Percentiles rank a stretch among this genome's conserved stretches.
These are phyloP conservation scores for Pachliopta kotzebuea DNA, from an alignment of 2,888 invertebrate genomes.

Conservation along the genomic window DNA sequence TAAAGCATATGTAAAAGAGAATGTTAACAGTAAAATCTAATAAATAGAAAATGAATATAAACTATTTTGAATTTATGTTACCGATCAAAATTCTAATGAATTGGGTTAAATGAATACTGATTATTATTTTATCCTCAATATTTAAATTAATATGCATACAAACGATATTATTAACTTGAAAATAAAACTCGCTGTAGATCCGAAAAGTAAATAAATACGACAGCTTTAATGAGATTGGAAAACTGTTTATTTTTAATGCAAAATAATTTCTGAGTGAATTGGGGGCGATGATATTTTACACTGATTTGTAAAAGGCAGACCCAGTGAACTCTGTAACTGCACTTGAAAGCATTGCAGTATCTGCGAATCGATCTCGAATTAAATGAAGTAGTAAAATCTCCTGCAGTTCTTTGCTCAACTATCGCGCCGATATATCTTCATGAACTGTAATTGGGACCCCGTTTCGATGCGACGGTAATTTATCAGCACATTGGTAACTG, in stretches of 20 bases:
- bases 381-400: constrained; percentile 42
- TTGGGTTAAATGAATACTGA: background rate
- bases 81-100: no score
- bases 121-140: background rate
- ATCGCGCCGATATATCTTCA: constrained; percentile 43
- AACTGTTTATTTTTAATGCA: background rate
- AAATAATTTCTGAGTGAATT: background rate
- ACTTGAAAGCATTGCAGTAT: constrained; percentile 33
- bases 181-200: background rate
- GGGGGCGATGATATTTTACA: constrained; percentile 14
- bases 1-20: no score
- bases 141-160: background rate
- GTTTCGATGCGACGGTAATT: constrained; percentile 42
- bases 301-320: constrained; percentile 19
- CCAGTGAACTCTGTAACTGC: constrained; percentile 17
- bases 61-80: no score
- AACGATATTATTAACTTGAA: background rate
- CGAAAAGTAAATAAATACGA: background rate
- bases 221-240: background rate
- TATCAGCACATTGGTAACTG: constrained; percentile 53
- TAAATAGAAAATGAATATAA: no score
- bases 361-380: constrained; percentile 40
- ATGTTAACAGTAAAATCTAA: no score
- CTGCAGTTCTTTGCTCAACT: constrained; percentile 30
- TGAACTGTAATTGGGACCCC: constrained; percentile 46